These are phyloP conservation scores for Seriola aureovittata DNA, from an alignment of 2,113 vertebrate genomes.

Conservation along the genomic window DNA sequence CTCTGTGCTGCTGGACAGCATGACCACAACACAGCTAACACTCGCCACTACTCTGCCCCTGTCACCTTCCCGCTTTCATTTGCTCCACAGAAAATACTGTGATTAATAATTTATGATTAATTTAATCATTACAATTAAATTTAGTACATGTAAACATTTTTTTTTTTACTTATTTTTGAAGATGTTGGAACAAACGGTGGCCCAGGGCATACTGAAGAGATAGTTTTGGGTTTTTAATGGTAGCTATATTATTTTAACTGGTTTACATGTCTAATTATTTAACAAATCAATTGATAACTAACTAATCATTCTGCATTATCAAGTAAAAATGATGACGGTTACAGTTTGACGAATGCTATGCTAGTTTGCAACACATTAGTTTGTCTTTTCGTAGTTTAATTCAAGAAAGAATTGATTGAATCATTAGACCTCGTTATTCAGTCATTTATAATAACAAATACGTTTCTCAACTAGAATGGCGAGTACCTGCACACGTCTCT, in stretches of 20 bases:
- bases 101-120: not conserved
- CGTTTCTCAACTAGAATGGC: too few species aligned
- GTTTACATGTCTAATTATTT: not conserved
- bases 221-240: not conserved
- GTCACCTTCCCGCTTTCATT: slow-evolving; percentile 1
- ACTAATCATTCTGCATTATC: not conserved
- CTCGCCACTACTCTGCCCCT: slow-evolving; percentile 17
- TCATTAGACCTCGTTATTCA: too few species aligned
- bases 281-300: too few species aligned
- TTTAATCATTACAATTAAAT: not conserved
- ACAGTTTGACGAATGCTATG: not conserved
- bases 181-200: not conserved
- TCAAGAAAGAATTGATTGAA: too few species aligned
- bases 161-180: not conserved
- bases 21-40: slow-evolving; percentile 49
- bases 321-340: not conserved
- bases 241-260: not conserved
- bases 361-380: not conserved
- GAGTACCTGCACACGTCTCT: too few species aligned
- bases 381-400: not conserved
- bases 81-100: not conserved
- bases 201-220: too few species aligned
- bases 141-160: too few species aligned
- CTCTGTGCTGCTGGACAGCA: slow-evolving; percentile 78
- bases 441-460: too few species aligned